Base-by-base conservation (phyloP, 2,113 vertebrate species). In the Candoia aspera region DNA sequence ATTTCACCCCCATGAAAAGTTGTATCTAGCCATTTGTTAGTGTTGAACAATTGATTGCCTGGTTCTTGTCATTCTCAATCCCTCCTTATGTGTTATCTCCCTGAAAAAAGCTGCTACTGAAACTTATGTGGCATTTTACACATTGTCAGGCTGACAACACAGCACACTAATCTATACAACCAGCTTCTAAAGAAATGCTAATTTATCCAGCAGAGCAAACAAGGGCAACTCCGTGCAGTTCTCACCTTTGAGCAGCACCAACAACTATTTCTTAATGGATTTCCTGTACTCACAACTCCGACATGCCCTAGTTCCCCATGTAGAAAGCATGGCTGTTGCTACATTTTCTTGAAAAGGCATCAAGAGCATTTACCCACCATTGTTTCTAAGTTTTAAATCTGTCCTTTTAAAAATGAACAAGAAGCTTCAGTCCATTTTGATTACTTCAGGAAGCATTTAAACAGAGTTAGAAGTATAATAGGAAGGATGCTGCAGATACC, bases 111-210 rank as follows among this genome's bases (percentile, higher is more conserved):
- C 0, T 94, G 94, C 86, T 89, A 54, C 90, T 2, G 89, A 95
- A 96, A 94, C 68, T 94, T 94, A 95, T 93, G 92, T 90, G 84
- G 92, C 94, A 93, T 88, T 87, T 49, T 93, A 88, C 95, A 91
- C 53, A 49, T 89, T 86, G 90, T 86, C 92, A 94, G 42, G 91
- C 91, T 93, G 89, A 33, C 91, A 95, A 93, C 94, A 58, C 57
- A 90, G 91, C 92, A 89, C 49, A 93, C 37, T 96, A 95, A 96
- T 96, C 94, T 90, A 86, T 59, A 90, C 94, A 94, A 91, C 93
- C 95, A 96, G 95, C 89, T 92, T 95, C 91, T 91, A 95, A 96
- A 96, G 91, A 96, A 96, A 94, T 91, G 89, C 94, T 95, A 92
- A 88, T 96, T 96, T 96, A 62, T 57, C 91, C 94, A 64, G 54